Conservation (phyloP, 1,140 invertebrate species). For the Globodera ellingtonae region DNA sequence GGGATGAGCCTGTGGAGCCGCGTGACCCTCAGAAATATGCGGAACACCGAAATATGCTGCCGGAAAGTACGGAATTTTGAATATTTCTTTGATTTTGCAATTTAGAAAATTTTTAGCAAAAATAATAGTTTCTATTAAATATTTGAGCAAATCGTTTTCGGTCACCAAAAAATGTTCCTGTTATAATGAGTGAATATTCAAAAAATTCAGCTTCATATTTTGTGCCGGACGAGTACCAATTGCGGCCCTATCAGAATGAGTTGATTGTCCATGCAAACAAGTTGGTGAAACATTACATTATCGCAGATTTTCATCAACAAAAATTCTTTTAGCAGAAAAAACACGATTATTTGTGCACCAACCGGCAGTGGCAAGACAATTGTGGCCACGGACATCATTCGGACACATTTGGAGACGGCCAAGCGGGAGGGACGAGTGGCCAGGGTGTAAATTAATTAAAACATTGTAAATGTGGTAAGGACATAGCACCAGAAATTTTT, state of each 20-base stretch:
- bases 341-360: slow-evolving; percentile 51
- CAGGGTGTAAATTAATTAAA: not conserved
- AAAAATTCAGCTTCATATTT: not conserved
- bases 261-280: slow-evolving; percentile 44
- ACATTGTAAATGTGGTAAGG: no score
- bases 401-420: slow-evolving; percentile 43
- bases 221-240: slow-evolving; percentile 21
- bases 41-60: not conserved
- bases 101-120: not conserved
- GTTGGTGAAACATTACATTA: slow-evolving; percentile 39
- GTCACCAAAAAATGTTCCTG: no score
- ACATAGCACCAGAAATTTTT: no score
- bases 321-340: slow-evolving; percentile 2
- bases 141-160: no score
- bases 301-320: not conserved
- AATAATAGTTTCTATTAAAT: not conserved
- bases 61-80: not conserved
- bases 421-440: slow-evolving; percentile 18
- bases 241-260: slow-evolving; percentile 52
- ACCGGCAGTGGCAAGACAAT: slow-evolving; percentile 60
- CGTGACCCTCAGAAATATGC: not conserved
- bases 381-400: slow-evolving; percentile 56
- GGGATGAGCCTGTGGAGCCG: not conserved
- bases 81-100: not conserved
- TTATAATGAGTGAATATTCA: no score